Evolutionary conservation across 2,797 vertebrate genomes (phyloP).

Genomic region (Anguilla pacifica): DNA sequence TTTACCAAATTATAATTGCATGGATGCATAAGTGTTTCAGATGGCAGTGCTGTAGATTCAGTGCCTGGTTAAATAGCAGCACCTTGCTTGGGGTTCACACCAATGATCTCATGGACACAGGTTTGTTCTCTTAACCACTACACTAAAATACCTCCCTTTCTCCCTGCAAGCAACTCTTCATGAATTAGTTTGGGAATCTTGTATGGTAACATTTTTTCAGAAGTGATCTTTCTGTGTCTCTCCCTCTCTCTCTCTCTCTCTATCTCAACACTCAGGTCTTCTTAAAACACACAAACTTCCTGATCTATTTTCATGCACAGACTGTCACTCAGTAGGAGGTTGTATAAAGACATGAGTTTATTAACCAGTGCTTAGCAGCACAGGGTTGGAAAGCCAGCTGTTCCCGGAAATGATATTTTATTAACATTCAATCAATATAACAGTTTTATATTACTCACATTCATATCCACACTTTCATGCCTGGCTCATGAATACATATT

Average conservation of each 20-base stretch:
- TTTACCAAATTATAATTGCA: neutral
- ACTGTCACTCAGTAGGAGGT: neutral
- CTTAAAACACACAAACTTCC: neutral
- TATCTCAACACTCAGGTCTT: neutral
- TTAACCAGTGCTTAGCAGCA: neutral
- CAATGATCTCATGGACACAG: neutral
- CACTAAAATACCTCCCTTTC: neutral
- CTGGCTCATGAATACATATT: constrained; percentile 1
- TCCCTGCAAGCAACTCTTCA: neutral
- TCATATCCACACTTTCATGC: neutral
- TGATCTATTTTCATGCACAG: neutral
- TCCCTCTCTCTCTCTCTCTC: neutral
- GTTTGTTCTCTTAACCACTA: neutral
- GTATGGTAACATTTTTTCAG: neutral
- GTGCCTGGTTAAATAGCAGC: neutral
- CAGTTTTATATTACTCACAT: neutral
- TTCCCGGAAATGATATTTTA: neutral
- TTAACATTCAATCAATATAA: neutral
- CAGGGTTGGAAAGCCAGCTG: neutral
- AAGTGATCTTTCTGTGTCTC: neutral
- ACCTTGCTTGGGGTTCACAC: neutral
- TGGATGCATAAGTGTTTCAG: neutral
- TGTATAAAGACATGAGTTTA: neutral
- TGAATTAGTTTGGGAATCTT: neutral
- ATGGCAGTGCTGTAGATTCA: neutral